Conservation (phyloP, 2,113 vertebrate genomes). For the Peromyscus maniculatus region DNA sequence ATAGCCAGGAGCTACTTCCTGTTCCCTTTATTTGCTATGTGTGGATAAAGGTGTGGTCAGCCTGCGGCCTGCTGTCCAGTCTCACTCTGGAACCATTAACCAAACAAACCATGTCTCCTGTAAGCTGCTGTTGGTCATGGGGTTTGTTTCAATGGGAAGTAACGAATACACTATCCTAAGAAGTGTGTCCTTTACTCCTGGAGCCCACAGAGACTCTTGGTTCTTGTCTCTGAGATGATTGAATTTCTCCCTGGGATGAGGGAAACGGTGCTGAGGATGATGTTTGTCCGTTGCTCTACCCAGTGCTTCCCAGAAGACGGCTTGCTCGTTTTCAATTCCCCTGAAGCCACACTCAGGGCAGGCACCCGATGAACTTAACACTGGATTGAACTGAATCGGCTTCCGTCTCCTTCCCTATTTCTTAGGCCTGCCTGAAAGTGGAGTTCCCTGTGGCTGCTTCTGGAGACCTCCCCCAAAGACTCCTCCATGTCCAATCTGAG, state of each 20-base stretch:
- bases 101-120: background rate
- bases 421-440: background rate
- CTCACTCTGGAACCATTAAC: background rate
- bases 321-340: background rate
- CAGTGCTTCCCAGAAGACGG: background rate
- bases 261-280: background rate
- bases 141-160: background rate
- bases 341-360: background rate
- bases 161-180: background rate
- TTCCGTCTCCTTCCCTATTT: background rate
- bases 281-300: too few relatives aligned
- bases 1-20: background rate
- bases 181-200: background rate
- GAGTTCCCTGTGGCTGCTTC: constrained; percentile 16
- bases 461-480: constrained; percentile 12
- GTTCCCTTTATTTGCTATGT: background rate
- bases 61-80: background rate
- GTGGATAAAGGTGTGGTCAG: background rate
- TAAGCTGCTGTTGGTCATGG: background rate
- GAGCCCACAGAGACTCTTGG: accelerated
- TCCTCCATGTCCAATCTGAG: constrained; percentile 27
- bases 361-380: accelerated
- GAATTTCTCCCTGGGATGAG: background rate
- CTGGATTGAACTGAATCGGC: background rate
- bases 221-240: background rate